A percentile compares a stretch with the other conserved stretches of the same genome.
phyloP scores from a whole-genome alignment of 2,113 vertebrate genomes.

The Dicentrarchus labrax region DNA sequence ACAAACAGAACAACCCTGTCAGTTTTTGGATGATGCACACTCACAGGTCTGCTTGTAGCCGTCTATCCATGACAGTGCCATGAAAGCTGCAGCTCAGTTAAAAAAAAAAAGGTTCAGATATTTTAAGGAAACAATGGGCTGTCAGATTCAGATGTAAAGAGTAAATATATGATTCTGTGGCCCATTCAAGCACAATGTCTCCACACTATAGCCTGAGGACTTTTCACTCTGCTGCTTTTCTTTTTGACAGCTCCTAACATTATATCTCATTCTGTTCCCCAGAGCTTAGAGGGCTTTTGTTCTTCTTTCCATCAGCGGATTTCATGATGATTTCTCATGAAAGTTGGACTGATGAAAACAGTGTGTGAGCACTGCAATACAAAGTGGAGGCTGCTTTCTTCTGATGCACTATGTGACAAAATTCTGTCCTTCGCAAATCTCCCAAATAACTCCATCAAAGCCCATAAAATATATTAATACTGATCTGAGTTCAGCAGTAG shows the following conservation, averaged over 20 bases:
- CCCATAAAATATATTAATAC: background rate
- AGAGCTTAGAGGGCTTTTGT: conserved; percentile 51
- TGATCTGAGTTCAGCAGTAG: no score
- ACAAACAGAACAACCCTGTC: background rate
- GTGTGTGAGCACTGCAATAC: conserved; percentile 7
- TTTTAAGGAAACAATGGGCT: background rate
- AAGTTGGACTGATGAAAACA: conserved; percentile 36
- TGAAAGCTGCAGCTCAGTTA: background rate
- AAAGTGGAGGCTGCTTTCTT: background rate
- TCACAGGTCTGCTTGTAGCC: background rate
- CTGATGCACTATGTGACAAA: background rate
- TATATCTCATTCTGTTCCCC: conserved; percentile 54
- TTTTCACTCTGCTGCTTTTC: conserved; percentile 53
- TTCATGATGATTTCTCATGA: conserved; percentile 46
- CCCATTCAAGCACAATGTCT: conserved; percentile 28
- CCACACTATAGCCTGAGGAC: conserved; percentile 27
- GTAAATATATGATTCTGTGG: conserved; percentile 53
- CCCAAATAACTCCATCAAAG: background rate
- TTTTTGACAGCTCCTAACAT: conserved; percentile 55
- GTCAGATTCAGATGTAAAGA: conserved; percentile 21
- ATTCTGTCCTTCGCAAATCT: background rate
- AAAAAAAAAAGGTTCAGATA: rapidly evolving
- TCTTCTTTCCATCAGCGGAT: conserved; percentile 61
- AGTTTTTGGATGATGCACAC: background rate
- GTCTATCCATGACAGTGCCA: background rate